These are phyloP conservation scores for Murina feae DNA, from an alignment of 2,113 vertebrate species.

Conservation along the genomic window DNA sequence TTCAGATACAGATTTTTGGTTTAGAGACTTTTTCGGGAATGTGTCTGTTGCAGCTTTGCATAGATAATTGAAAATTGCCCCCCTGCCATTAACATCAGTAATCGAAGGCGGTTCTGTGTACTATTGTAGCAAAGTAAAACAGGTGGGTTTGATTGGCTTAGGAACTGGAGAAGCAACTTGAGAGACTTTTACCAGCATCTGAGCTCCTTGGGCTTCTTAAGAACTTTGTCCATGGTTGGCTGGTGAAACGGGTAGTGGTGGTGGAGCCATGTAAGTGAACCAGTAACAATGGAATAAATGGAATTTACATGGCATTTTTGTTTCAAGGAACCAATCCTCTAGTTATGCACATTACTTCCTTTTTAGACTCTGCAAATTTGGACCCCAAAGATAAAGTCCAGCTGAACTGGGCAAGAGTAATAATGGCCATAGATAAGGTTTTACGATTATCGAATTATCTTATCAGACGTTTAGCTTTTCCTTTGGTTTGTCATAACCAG, in stretches of 20 bases:
- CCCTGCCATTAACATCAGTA: background rate
- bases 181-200: background rate
- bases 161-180: background rate
- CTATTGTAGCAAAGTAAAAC: background rate
- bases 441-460: background rate
- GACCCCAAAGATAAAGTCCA: background rate
- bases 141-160: slow-evolving; percentile 37
- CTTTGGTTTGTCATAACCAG: background rate
- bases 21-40: slow-evolving; percentile 8
- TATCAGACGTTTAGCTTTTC: background rate
- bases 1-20: slow-evolving; percentile 12
- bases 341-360: background rate
- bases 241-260: background rate
- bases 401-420: background rate
- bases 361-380: background rate
- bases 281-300: background rate
- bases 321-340: background rate
- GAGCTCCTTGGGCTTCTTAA: background rate
- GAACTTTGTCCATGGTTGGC: background rate
- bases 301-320: background rate
- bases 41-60: background rate
- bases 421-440: background rate
- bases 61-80: slow-evolving; percentile 20
- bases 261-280: background rate
- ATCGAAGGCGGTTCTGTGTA: background rate